Base-by-base conservation (phyloP, 2,797 vertebrate genomes). In the Oryzias sinensis region DNA sequence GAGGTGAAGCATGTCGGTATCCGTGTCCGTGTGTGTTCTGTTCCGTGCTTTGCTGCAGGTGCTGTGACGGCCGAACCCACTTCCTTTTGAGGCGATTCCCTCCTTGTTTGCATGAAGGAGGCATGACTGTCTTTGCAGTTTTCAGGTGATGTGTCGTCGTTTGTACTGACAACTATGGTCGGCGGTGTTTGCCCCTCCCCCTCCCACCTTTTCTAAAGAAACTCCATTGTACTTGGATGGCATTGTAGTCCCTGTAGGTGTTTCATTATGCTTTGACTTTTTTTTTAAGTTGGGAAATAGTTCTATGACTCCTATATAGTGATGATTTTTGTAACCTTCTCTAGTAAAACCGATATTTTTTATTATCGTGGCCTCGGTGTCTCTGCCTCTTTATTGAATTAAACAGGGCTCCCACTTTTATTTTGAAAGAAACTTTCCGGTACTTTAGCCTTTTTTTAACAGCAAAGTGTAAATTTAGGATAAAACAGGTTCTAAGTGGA, bases 261-360 rank as follows among this genome's bases (percentile, higher is more conserved):
- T 91, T 93, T 90, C 86, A 89, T 90, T 85, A 90, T 90, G 85
- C 63, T 84, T 87, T 90, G 61, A 72, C 18, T 89, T 91, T 87
- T 84, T 84, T 89, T 84, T 90, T 87, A 88, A 87, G 88, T 91
- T 90, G 81, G 72, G 88, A 37, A 87, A 87, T 90, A 87, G 89
- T 91, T 91, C 87, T 89, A 90, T 81, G 86, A 91, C 88, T 91
- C 89, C 89, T 92, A 85, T 90, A 88, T 90, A 89, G 91, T 92
- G 91, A 87, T 88, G 88, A 90, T 97, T 98, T 98, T 98, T 98
- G 96, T 99, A 98, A 96, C 95, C 94, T 96, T 96, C 96, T 95
- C 95, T 95, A 97, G 96, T 97, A 96, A 97, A 92, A 97, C 94
- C 93, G 94, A 96, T 96, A 96, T 97, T 98, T 98, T 98, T 95